Evolutionary conservation across 2,113 vertebrate species (phyloP).

Genomic region (Syngnathoides biaculeatus): DNA sequence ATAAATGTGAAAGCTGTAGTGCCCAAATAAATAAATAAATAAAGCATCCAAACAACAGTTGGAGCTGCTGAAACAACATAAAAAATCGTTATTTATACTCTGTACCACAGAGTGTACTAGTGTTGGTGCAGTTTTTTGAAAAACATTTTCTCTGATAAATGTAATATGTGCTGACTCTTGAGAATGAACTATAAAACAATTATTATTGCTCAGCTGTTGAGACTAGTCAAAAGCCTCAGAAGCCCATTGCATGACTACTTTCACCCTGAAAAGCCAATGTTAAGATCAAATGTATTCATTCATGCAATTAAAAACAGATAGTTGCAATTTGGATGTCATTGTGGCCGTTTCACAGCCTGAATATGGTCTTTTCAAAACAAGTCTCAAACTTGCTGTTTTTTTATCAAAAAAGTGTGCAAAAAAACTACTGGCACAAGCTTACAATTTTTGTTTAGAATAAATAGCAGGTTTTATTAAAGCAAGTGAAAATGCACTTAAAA

Average conservation of each 20-base stretch:
- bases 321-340: no score
- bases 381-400: no score
- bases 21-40: no score
- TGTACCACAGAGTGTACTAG: not conserved
- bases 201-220: conserved; percentile 17
- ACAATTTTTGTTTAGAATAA: no score
- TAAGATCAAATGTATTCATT: no score
- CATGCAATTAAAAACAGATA: no score
- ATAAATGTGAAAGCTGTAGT: conserved; percentile 43
- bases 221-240: conserved; percentile 7
- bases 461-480: no score
- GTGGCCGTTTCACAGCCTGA: no score
- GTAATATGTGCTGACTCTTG: conserved; percentile 2
- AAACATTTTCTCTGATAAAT: conserved; percentile 36
- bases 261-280: not conserved
- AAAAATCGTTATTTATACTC: conserved; percentile 28
- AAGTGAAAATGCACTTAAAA: no score
- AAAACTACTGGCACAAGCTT: no score
- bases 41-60: conserved; percentile 32
- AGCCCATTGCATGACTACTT: not conserved
- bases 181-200: not conserved
- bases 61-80: conserved; percentile 30
- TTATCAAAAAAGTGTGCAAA: no score
- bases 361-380: no score
- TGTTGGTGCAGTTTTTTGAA: conserved; percentile 52